These are phyloP conservation scores for Bos indicus DNA, from an alignment of 2,113 vertebrate genomes.

Conservation along the genomic window DNA sequence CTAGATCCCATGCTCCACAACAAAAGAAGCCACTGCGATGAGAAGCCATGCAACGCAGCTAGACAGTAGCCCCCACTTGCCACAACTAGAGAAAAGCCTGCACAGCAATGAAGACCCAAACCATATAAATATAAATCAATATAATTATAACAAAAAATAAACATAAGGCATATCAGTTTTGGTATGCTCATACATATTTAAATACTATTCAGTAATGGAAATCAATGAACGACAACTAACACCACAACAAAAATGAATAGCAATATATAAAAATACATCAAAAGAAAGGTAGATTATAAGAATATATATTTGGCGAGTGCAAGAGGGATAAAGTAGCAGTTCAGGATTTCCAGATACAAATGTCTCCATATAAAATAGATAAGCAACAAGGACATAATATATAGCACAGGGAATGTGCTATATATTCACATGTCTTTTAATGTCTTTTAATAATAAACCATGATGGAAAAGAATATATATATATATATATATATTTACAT, in stretches of 20 bases:
- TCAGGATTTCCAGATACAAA: background rate
- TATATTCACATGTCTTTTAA: too few relatives aligned
- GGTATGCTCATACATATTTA: background rate
- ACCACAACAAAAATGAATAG: background rate
- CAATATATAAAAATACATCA: background rate
- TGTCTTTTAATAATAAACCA: background rate
- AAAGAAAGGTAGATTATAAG: background rate
- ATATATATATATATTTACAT: background rate
- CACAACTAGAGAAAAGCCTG: background rate
- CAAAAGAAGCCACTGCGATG: background rate
- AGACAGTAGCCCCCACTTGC: background rate
- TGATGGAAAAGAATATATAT: background rate
- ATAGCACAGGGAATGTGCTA: background rate
- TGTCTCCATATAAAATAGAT: background rate
- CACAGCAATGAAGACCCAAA: background rate
- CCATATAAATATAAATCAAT: background rate
- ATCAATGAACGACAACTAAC: background rate
- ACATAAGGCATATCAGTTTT: background rate
- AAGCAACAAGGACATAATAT: background rate
- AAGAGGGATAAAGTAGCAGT: background rate
- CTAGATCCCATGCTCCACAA: background rate
- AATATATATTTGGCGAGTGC: background rate
- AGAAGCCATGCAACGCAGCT: background rate
- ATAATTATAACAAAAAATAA: background rate
- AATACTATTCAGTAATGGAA: background rate